phyloP scores from a whole-genome alignment of 2,888 invertebrate species.

The Digitonthophagus gazella region DNA sequence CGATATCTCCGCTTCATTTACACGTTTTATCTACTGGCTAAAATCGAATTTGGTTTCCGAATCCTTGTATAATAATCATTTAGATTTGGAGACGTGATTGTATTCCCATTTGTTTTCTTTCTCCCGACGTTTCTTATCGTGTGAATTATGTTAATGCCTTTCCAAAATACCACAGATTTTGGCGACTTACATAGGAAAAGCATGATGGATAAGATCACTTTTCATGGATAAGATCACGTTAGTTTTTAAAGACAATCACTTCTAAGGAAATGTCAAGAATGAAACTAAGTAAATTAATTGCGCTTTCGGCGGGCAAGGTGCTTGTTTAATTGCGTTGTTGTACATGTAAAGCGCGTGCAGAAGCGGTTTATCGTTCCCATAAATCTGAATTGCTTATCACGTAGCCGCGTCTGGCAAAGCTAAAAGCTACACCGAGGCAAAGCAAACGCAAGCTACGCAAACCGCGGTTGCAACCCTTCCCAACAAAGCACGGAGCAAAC shows the following conservation, averaged over 20 bases:
- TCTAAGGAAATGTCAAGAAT: neutral
- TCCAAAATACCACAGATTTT: neutral
- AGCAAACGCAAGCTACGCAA: neutral
- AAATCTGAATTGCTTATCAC: conserved; percentile 15
- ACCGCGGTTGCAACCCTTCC: neutral
- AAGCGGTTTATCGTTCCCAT: conserved; percentile 8
- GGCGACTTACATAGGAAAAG: neutral
- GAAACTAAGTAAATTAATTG: neutral
- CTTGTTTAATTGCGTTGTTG: neutral
- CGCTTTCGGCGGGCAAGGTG: neutral
- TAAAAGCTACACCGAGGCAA: neutral
- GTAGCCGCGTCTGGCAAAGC: neutral
- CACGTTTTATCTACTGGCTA: neutral
- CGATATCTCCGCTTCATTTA: neutral
- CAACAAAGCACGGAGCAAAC: neutral
- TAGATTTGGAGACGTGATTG: neutral
- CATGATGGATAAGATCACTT: neutral
- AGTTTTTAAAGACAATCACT: neutral
- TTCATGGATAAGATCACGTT: neutral
- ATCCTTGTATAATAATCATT: neutral
- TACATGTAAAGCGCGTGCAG: neutral
- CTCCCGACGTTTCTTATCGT: neutral
- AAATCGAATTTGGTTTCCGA: neutral
- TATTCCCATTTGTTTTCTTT: neutral
- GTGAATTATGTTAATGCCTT: neutral